Base-by-base conservation (phyloP, 1,140 invertebrate species). In the Lepidurus apus region DNA sequence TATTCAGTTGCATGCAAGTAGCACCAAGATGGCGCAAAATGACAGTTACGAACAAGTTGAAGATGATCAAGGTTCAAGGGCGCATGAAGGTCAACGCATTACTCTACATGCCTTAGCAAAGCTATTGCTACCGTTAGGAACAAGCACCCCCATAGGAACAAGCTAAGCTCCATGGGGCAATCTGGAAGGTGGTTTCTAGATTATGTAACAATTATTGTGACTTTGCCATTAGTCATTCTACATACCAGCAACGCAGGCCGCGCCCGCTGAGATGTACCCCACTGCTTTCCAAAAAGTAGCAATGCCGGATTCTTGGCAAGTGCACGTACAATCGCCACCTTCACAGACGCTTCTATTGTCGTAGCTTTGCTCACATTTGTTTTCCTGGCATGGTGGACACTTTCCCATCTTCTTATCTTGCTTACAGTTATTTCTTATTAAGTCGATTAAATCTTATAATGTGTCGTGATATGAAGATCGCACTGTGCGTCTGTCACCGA, bases 301-400 rank as follows among this genome's bases (percentile, higher is more conserved):
- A 10, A 10, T 17, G 17, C 47, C 10, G 9, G 43, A 44, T 77
- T 77, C 75, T 44, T 44, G 75, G 24, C 75, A 77, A 45, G 4
- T 44, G 5, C 75, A 76, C 42, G 42, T 43, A 44, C 75, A 44
- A 21, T 44, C 75, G 10, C 44, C 5, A 7, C 75, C n/a, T n/a
- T 76, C 7, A 9, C 75, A 76, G 42, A 43, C 42, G 10, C 1
- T 11, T 21, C 42, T 26, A 10, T 76, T 76, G 2, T 4, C 24
- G 75, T 42, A 17, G 45, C 42, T 45, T 77, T 77, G 7, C 75
- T 42, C 42, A 43, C 75, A 77, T 77, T 47, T 77, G 43, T 77
- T 77, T n/a, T 77, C 0, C 1, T 24, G 24, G 42, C 75, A 77
- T 3, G 75, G 75, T 1, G 8, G 34, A 47, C 75, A 77, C 5